Percentiles rank a stretch among this genome's conserved stretches.
These are phyloP conservation scores for Crossaster papposus DNA, from an alignment of 53 echinoderm and acorn worm species.

Conservation along the genomic window DNA sequence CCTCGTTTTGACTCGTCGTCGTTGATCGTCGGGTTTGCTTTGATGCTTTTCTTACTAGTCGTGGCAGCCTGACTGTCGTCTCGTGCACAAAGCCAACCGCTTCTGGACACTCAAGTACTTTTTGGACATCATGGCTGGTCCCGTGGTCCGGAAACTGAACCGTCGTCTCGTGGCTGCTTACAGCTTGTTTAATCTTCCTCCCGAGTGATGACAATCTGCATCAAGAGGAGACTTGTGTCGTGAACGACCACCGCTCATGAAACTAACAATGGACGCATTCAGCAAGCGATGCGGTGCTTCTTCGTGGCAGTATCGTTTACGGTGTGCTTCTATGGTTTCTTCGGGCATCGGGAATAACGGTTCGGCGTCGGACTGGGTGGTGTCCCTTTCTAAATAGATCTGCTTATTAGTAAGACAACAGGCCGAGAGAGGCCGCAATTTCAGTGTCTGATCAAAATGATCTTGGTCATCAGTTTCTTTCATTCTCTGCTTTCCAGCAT, in stretches of 20 bases:
- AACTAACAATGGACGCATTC: constrained; percentile 62
- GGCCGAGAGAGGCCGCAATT: constrained; percentile 26
- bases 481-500: not conserved
- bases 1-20: constrained; percentile 70
- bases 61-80: constrained; percentile 39
- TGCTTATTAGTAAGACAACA: constrained; percentile 40
- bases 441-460: not conserved
- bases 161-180: constrained; percentile 8
- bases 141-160: constrained; percentile 61
- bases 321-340: constrained; percentile 39
- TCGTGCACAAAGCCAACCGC: constrained; percentile 53
- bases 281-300: constrained; percentile 63
- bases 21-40: constrained; percentile 33
- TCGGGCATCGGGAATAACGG: constrained; percentile 73
- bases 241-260: constrained; percentile 51
- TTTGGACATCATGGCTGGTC: constrained; percentile 18
- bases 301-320: constrained; percentile 54
- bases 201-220: constrained; percentile 17
- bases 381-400: not conserved
- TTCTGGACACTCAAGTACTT: constrained; percentile 53
- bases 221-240: not conserved
- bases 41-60: constrained; percentile 59
- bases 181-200: constrained; percentile 6
- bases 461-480: not conserved
- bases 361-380: constrained; percentile 29